Percentiles rank a stretch among this genome's conserved stretches.
phyloP scores from a whole-genome alignment of 2,113 vertebrate genomes.

The Talpa occidentalis region DNA sequence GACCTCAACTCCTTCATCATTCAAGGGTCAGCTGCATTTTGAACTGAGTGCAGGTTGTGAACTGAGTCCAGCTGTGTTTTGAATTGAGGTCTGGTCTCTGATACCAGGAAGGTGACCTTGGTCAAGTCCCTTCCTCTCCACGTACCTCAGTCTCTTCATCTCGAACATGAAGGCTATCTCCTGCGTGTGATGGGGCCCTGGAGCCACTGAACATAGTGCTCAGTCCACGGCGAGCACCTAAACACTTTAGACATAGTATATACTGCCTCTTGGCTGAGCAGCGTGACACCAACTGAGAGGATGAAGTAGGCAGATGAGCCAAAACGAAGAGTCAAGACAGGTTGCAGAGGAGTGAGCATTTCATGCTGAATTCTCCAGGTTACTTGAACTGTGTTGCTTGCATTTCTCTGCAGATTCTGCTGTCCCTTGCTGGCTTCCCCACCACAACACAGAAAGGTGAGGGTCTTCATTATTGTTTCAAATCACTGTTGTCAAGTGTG shows the following conservation, averaged over 20 bases:
- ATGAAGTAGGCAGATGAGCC: background rate
- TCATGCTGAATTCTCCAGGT: background rate
- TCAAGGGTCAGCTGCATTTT: too few species aligned
- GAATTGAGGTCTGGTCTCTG: too few species aligned
- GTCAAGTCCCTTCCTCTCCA: background rate
- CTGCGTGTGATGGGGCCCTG: rapidly evolving
- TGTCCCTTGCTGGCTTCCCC: background rate
- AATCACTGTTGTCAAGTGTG: background rate
- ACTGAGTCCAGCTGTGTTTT: too few species aligned
- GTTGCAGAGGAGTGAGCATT: background rate
- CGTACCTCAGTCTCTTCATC: rapidly evolving
- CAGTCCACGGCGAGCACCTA: background rate
- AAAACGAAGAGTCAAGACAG: background rate
- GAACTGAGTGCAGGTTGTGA: background rate
- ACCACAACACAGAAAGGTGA: background rate
- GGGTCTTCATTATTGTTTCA: background rate
- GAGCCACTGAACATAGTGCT: background rate
- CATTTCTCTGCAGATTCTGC: background rate
- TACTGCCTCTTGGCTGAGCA: background rate
- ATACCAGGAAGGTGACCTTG: background rate
- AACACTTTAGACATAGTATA: background rate
- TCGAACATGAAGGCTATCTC: background rate
- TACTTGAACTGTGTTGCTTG: background rate
- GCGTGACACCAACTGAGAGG: background rate
- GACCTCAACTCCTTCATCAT: too few species aligned